These are phyloP conservation scores for Myopa tessellatipennis DNA, from an alignment of 2,888 invertebrate species.

Conservation along the genomic window DNA sequence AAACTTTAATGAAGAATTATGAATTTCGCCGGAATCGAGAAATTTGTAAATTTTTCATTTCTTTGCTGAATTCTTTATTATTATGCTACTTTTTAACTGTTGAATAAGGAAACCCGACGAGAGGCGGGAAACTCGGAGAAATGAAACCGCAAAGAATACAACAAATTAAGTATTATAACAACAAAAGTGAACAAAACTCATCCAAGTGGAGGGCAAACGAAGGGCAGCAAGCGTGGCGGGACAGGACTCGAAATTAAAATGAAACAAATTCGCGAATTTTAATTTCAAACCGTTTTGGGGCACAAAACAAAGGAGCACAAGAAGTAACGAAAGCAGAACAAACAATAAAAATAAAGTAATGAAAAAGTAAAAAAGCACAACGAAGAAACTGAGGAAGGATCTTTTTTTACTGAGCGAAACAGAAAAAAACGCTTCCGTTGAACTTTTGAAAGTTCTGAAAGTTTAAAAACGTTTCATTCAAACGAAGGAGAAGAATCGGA, in stretches of 20 bases:
- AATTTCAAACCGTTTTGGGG: conserved; percentile 37
- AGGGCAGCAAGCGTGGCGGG: background rate
- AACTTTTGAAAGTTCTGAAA: background rate
- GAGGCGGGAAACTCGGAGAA: background rate
- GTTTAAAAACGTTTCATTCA: background rate
- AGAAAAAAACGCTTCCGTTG: too few species aligned
- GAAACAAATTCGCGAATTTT: conserved; percentile 38
- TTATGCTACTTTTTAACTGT: too few species aligned
- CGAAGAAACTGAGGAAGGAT: background rate
- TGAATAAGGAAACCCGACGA: too few species aligned
- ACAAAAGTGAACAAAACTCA: conserved; percentile 1
- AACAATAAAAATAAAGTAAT: background rate
- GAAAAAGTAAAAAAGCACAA: background rate
- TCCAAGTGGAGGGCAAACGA: background rate
- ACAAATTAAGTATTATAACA: background rate
- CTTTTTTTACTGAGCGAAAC: background rate
- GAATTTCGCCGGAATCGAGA: background rate
- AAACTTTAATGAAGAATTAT: conserved; percentile 25
- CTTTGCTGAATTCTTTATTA: background rate
- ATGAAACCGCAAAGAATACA: background rate
- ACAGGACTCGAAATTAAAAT: conserved; percentile 16
- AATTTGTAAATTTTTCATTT: background rate
- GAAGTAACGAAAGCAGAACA: background rate
- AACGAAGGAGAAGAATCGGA: background rate
- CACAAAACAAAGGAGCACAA: conserved; percentile 8